phyloP scores from a whole-genome alignment of 2,113 vertebrate species.

The Brachyhypopomus occidentalis region DNA sequence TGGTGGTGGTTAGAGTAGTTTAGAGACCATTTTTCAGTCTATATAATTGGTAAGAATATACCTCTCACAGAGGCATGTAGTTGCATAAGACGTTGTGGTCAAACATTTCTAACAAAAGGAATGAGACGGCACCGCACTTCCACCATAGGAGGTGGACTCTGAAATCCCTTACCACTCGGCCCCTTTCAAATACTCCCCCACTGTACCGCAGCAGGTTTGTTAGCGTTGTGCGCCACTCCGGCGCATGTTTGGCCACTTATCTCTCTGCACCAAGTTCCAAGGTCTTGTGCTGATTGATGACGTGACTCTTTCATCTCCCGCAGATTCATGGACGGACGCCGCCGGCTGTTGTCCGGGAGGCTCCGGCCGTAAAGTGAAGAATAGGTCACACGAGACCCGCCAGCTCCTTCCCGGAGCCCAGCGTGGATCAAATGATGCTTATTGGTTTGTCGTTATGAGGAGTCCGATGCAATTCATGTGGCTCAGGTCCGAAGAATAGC shows the following conservation, averaged over 20 bases:
- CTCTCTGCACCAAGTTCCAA: neutral
- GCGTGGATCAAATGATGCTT: neutral
- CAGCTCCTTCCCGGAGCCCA: slow-evolving; percentile 1
- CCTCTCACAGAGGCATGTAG: too few species aligned
- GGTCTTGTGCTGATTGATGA: slow-evolving; percentile 21
- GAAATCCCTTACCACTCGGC: neutral
- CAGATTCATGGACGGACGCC: neutral
- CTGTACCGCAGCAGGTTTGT: neutral
- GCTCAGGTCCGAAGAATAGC: neutral
- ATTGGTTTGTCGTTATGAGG: neutral
- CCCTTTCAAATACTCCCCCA: neutral
- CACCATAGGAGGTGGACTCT: neutral
- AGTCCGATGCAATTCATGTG: neutral
- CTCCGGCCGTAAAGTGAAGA: slow-evolving; percentile 6
- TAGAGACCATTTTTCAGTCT: too few species aligned
- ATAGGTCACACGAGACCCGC: neutral
- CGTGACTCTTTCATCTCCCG: slow-evolving; percentile 24
- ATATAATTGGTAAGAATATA: too few species aligned
- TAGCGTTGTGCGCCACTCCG: neutral
- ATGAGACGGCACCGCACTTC: neutral
- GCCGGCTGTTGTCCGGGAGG: slow-evolving; percentile 20
- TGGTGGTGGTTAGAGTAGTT: too few species aligned
- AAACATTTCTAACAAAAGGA: neutral
- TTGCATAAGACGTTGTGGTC: neutral
- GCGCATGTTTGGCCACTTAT: neutral